Evolutionary conservation across 2,888 invertebrate species (phyloP), one percentile per base, ranked within the genome.

Genomic region (Temnothorax ravouxi): DNA sequence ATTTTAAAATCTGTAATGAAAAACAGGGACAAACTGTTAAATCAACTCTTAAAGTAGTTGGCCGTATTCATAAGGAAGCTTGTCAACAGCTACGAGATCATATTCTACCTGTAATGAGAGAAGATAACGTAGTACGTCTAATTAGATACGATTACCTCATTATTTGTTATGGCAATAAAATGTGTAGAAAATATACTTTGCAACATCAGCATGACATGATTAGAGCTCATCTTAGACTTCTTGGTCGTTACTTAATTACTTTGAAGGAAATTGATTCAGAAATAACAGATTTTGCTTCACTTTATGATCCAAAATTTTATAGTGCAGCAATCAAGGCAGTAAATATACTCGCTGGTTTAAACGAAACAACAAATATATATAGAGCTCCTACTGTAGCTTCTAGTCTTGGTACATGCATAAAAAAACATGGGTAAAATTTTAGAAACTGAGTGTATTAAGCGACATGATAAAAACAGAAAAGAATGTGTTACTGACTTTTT

Each of bases 231-330:
- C 41, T 41, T 18, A 61, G 34, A 61, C 29, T 61, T 61, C 18
- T 61, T 34, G 61, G 61, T 8, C 50, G 50, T 18, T 61, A 38
- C 5, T 15, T 61, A 34, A 38, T 29, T 38, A 61, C 3, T 18
- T 8, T 61, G 34, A 61, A 61, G 8, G 34, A 38, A 61, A 61
- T 61, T 61, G 18, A 61, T 34, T 2, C 34, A 18, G 34, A 61
- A 64, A 41, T 41, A n/a, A 64, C n/a, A 21, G 64, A 38, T 38
- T 64, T 64, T 9, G 41, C 64, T 3, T 41, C 41, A 18, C 21
- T 88, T 9, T 88, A 76, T 47, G 59, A 83, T 44, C 86, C 87
- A 8, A 71, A 77, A 72, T 61, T 62, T 66, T 89, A 85, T 66
- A 76, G 87, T 54, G 13, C 47, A 52, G 74, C 61, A 29, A 72